These are phyloP conservation scores for Natator depressus DNA, from an alignment of 2,113 vertebrate species.

Conservation along the genomic window DNA sequence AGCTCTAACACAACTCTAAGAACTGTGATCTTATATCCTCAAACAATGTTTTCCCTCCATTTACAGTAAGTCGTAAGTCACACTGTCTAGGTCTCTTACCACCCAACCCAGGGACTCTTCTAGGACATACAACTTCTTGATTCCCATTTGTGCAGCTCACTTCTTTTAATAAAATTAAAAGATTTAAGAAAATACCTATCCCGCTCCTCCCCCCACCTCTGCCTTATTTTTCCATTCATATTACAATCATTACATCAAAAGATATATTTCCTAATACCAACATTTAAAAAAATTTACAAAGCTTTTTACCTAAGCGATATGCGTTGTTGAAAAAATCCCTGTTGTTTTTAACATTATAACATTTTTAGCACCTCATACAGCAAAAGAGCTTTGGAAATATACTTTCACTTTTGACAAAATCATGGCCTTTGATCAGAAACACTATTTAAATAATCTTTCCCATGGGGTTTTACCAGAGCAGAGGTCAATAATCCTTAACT, in stretches of 20 bases:
- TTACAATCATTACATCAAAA: not conserved
- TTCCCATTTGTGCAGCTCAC: not conserved
- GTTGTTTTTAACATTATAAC: not conserved
- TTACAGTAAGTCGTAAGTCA: not conserved
- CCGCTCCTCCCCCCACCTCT: not conserved
- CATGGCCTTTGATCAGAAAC: not conserved
- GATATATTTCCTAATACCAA: not conserved
- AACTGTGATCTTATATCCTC: not conserved
- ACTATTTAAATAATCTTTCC: rapidly evolving
- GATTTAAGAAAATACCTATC: not conserved
- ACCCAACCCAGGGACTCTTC: rapidly evolving
- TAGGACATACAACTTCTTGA: not conserved
- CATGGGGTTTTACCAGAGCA: rapidly evolving
- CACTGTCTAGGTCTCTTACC: not conserved
- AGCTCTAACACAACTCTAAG: not conserved
- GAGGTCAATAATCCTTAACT: not conserved
- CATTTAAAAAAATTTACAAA: not conserved
- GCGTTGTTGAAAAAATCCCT: not conserved
- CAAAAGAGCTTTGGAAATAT: not conserved
- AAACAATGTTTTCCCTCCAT: not conserved
- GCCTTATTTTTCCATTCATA: not conserved
- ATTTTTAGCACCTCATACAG: not conserved
- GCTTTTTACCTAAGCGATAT: not conserved
- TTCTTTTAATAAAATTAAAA: not conserved
- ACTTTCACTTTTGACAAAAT: not conserved